phyloP scores from a whole-genome alignment of 2,113 vertebrate species.

The Bujurquina vittata region DNA sequence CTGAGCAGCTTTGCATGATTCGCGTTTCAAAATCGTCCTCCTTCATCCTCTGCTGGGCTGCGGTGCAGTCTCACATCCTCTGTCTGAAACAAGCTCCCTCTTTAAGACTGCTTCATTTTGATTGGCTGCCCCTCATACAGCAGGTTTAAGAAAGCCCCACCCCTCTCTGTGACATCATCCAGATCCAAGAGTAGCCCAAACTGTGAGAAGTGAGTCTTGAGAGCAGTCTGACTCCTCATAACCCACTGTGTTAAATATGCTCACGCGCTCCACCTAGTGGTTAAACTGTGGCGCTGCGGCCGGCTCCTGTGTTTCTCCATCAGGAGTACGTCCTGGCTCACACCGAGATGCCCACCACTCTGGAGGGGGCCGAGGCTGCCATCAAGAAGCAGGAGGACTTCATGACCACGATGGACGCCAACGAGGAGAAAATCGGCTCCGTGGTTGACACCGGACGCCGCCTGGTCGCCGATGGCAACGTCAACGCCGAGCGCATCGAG shows the following conservation, averaged over 20 bases:
- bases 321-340: conserved; percentile 98
- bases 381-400: conserved; percentile 99
- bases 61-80: too few species aligned
- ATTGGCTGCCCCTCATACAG: rapidly evolving
- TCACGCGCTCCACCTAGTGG: neutral
- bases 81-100: neutral
- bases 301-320: neutral
- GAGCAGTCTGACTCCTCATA: neutral
- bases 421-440: conserved; percentile 95
- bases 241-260: neutral
- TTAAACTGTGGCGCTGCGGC: neutral
- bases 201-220: too few species aligned
- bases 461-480: conserved; percentile 93
- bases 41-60: too few species aligned
- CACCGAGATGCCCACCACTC: conserved; percentile 95
- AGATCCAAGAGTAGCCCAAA: rapidly evolving
- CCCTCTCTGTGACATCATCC: neutral
- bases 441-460: conserved; percentile 94
- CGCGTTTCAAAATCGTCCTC: too few species aligned
- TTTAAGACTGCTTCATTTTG: neutral
- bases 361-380: conserved; percentile 95
- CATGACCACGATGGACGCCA: conserved; percentile 99
- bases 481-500: conserved; percentile 94
- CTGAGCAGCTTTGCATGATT: too few species aligned
- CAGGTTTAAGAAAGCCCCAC: neutral